Base-by-base conservation (phyloP, 1,140 invertebrate genomes). In the Penaeus japonicus region DNA sequence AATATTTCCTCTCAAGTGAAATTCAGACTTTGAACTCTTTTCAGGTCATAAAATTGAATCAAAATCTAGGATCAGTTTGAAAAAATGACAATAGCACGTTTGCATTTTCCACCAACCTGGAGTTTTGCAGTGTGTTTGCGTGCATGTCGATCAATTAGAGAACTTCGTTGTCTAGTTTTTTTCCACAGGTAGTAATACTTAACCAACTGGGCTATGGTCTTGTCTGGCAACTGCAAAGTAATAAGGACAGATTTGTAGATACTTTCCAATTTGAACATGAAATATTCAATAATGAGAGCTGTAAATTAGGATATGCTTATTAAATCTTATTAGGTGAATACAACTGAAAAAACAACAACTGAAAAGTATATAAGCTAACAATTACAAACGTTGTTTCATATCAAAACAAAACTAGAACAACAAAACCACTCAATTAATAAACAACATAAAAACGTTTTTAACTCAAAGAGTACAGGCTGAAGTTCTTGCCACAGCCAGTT, bases 131-230 rank as follows among this genome's bases (percentile, higher is more conserved):
- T 95, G 91, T 95, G 93, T 93, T 94, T 96, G 92, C 95, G 94
- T 2, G 96, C 96, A 92, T 97, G 96, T 84, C 96, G 94, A 93
- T 99, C 98, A 96, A 99, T 99, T 32, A 98, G 93, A 92, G 97
- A 99, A 78, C 96, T 97, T 77, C 97, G 94, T 91, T 96, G 96
- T 92, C 97, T 94, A 18, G 97, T 98, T 92, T 99, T 99, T 92
- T 99, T 99, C 98, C 98, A 99, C 91, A 97, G 97, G 92, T 99
- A 99, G 92, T 99, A 99, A 93, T 99, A 99, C 93, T 99, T 99
- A 0, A 99, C 98, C 90, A 99, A 93, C 91, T 96, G 97, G 39
- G 98, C 97, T 91, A 99, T 98, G 75, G 97, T 97, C 93, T 99
- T 99, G 92, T 99, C 98, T 77, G 98, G 98, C 91, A 99, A 93